Percentiles rank a stretch among this genome's conserved stretches.
phyloP scores from a whole-genome alignment of 2,797 vertebrate genomes.

The Pteropus rufus region DNA sequence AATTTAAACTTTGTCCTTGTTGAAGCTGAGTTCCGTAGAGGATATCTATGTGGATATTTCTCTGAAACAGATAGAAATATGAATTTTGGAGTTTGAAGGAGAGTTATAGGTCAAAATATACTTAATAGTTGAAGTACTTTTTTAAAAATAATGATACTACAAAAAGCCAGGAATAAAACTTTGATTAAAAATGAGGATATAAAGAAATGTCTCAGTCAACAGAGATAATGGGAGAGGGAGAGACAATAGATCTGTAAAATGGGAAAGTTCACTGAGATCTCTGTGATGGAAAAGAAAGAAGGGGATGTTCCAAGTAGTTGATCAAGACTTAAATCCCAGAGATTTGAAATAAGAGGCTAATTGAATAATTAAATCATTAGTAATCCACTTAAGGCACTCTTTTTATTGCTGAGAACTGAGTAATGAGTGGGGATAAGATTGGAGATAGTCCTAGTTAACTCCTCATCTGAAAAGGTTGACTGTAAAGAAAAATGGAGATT shows the following conservation, averaged over 20 bases:
- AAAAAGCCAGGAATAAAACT: background rate
- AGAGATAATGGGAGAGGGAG: background rate
- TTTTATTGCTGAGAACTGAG: background rate
- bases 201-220: background rate
- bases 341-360: background rate
- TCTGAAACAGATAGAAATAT: background rate
- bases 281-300: background rate
- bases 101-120: background rate
- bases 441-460: background rate
- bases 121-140: background rate
- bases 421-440: background rate
- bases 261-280: background rate
- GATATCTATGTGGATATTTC: background rate
- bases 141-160: background rate
- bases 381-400: background rate
- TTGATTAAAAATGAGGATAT: background rate
- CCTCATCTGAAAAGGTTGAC: background rate
- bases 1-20: background rate
- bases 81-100: background rate
- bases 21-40: background rate
- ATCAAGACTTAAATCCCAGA: background rate
- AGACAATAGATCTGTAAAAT: background rate
- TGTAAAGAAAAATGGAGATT: background rate
- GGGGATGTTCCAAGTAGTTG: background rate
- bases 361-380: background rate